A percentile compares a stretch with the other conserved stretches of the same genome.
These are phyloP conservation scores for Papilio polytes DNA, from an alignment of 1,140 invertebrate species.

Conservation along the genomic window DNA sequence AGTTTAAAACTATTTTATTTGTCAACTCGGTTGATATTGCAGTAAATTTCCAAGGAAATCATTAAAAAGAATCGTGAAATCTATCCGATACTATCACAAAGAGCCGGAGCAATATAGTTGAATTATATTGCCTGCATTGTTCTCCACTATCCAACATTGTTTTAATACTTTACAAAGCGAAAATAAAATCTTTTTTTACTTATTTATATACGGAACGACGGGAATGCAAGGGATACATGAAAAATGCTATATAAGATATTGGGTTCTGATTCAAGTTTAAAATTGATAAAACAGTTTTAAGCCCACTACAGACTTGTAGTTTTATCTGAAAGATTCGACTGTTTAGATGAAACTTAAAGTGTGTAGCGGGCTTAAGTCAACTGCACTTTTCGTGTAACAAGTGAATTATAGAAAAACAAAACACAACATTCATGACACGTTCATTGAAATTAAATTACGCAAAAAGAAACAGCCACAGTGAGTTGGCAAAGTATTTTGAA, in stretches of 20 bases:
- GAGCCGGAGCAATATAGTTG: background rate
- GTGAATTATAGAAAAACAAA: background rate
- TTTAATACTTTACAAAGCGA: slow-evolving; percentile 4
- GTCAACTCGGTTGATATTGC: background rate
- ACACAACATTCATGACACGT: slow-evolving; percentile 9
- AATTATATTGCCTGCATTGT: slow-evolving; percentile 10
- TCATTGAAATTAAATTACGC: slow-evolving; percentile 38
- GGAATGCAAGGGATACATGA: background rate
- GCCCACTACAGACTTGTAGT: no score
- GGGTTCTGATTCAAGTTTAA: no score
- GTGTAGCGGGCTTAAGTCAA: background rate
- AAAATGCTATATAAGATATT: no score
- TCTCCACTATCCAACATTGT: slow-evolving; percentile 5
- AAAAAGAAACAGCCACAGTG: slow-evolving; percentile 26
- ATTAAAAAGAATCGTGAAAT: background rate
- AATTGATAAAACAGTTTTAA: no score
- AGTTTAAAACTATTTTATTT: background rate
- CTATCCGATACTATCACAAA: background rate
- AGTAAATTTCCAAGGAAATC: background rate
- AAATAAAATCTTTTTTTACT: background rate
- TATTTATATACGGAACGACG: background rate
- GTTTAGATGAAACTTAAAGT: no score
- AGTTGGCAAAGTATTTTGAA: slow-evolving; percentile 39
- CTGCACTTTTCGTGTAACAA: background rate
- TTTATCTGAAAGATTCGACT: no score